Evolutionary conservation across 2,113 vertebrate genomes (phyloP), one percentile per base, ranked within the genome.

Genomic region (Silurus meridionalis): DNA sequence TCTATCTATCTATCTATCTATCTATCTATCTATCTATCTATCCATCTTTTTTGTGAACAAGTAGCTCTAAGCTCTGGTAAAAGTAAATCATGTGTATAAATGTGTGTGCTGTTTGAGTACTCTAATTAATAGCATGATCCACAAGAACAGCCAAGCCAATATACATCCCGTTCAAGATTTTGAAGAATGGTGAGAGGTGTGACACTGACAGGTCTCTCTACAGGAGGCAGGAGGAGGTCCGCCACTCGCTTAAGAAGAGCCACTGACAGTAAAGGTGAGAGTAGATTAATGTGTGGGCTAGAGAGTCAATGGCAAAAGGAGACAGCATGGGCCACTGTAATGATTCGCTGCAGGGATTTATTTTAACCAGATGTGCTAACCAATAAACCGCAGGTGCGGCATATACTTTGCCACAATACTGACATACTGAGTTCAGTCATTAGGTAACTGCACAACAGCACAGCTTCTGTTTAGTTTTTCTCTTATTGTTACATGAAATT

Each of bases 61-160:
- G 64, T 28, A 66, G 64, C 11, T 1, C 66, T 67, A 67, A 28
- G 10, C 25, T 67, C 66, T 67, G 25, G 4, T 67, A 67, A 28
- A 28, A 28, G 11, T 15, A 37, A 67, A 67, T 15, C 4, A 64
- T 23, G 28, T 57, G 75, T 67, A 57, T 80, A 23, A 5, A 48
- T 63, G 23, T 28, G 28, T 57, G 67, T 17, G 4, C 60, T 80
- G 85, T 69, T 69, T 77, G 88, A 82, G 71, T 60, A 60, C 83
- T 69, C 78, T 71, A 60, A 78, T 60, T 75, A 60, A 81, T 85
- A 79, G 55, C 79, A 28, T 60, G 72, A 55, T 79, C 66, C 71
- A 63, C 85, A 83, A 87, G 83, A 64, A 63, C 71, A 87, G 69
- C 71, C 83, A 87, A 83, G 82, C 88, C 78, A 58, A 83, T 64